phyloP scores from a whole-genome alignment of 1,140 invertebrate genomes.

The Micrasema longulum region DNA sequence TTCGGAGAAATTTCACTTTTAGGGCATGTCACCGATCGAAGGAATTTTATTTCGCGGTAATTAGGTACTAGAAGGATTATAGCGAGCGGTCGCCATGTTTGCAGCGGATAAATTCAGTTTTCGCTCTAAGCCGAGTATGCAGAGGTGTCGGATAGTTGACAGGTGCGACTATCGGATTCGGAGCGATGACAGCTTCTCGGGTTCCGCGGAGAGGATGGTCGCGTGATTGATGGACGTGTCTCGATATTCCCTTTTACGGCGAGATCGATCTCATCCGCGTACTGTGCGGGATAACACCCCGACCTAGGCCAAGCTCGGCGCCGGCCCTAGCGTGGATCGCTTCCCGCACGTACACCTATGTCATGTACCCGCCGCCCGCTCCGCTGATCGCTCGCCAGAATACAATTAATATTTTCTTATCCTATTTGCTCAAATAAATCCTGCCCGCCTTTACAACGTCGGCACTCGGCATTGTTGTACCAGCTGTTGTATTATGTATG shows the following conservation, averaged over 20 bases:
- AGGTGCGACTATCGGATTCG: constrained; percentile 13
- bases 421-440: constrained; percentile 37
- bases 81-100: constrained; percentile 70
- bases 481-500: constrained; percentile 32
- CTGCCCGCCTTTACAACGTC: constrained; percentile 24
- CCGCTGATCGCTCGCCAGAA: not conserved
- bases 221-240: constrained; percentile 31
- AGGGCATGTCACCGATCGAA: constrained; percentile 52
- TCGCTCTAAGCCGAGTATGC: constrained; percentile 14
- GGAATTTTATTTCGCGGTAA: constrained; percentile 67
- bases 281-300: constrained; percentile 11
- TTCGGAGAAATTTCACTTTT: constrained; percentile 43
- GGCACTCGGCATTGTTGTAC: constrained; percentile 40
- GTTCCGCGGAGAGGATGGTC: constrained; percentile 11
- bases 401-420: constrained; percentile 23
- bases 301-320: constrained; percentile 44
- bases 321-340: constrained; percentile 15
- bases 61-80: constrained; percentile 64
- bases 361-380: not conserved
- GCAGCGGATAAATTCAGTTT: constrained; percentile 48
- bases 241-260: constrained; percentile 42
- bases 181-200: constrained; percentile 24
- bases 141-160: constrained; percentile 31
- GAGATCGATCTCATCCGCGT: constrained; percentile 32
- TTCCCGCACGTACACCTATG: constrained; percentile 24